Base-by-base conservation (phyloP, 2,797 vertebrate genomes). In the Centropyge bicolor region DNA sequence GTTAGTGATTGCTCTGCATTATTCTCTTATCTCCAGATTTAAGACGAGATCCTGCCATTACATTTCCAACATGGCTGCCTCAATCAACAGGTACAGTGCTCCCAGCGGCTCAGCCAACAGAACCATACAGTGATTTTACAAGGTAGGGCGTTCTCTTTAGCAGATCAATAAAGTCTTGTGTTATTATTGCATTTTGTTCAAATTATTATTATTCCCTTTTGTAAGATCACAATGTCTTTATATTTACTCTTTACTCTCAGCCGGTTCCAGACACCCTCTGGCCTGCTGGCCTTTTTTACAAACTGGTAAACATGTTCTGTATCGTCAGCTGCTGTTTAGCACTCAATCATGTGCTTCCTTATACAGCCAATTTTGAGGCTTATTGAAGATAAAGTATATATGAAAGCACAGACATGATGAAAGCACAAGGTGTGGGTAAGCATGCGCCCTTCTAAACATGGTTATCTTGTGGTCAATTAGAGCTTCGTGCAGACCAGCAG, bases 31-130 rank as follows among this genome's bases (percentile, higher is more conserved):
- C 76, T 80, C 38, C 72, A 93, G 91, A 84, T 54, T 69, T 51
- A 86, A 64, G 80, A 91, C 70, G 65, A 64, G 36, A 88, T 82
- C 57, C 51, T 2, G 13, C 69, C 49, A 61, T 70, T 81, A 55
- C 85, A 70, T 81, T 81, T 73, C 78, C 82, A 86, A 65, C 62
- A 76, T 74, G 73, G 61, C 80, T 41, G 69, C 81, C 70, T 86
- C 62, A 69, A 35, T 75, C 80, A 86, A 91, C 81, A 88, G 92
- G 94, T 94, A 92, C 82, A 80, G 81, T 86, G 62, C 48, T 48
- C 49, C 49, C 9, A 36, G 40, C 62, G 51, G 55, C 52, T 86
- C 41, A 82, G 27, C 38, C 51, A 73, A 61, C 63, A 79, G 38
- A 77, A 62, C 43, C 45, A 36, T 48, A 62, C 35, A 57, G 22